Base-by-base conservation (phyloP, 1,140 invertebrate genomes). In the Lucilia sericata region DNA sequence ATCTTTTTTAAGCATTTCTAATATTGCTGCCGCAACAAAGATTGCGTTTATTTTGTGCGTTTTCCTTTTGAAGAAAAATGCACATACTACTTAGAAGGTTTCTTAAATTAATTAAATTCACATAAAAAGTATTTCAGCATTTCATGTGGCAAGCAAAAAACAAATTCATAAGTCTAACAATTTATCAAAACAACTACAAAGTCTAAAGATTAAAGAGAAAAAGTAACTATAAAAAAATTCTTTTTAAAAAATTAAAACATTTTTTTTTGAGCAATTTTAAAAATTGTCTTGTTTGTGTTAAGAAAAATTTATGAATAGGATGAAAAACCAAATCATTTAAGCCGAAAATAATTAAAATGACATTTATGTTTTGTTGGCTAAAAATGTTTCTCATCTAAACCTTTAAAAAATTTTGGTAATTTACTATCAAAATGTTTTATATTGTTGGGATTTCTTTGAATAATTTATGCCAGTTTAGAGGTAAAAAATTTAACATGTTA, bases 311-410 rank as follows among this genome's bases (percentile, higher is more conserved):
- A 55, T 55, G 51, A 55, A 42, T 8, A 42, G 7, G 10, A 14
- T 55, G 51, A 55, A 55, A 55, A 55, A 8, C 7, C 42, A 7
- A 10, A 55, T 55, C 17, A 55, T 55, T 80, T 80, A 49, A 51
- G 19, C 30, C 13, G 42, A 25, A 80, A 80, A 80, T 80, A 80
- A 80, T 80, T 80, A 49, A 80, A 49, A 49, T 80, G 76, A 80
- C 76, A 80, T 80, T 80, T 80, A 49, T 80, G 19, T 80, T 42
- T 13, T 80, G 42, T 80, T 76, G 74, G 21, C 10, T 74, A 30
- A 74, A 42, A 42, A 42, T 42, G 42, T 42, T 10, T 42, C 25
- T 30, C 25, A 30, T 30, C 3, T 30, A 30, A 30, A 30, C 3
- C 25, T 30, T 30, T 30, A 2, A 49, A 49, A 9, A 5, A 49